These are phyloP conservation scores for Monopis laevigella DNA, from an alignment of 2,888 invertebrate genomes.

Conservation along the genomic window DNA sequence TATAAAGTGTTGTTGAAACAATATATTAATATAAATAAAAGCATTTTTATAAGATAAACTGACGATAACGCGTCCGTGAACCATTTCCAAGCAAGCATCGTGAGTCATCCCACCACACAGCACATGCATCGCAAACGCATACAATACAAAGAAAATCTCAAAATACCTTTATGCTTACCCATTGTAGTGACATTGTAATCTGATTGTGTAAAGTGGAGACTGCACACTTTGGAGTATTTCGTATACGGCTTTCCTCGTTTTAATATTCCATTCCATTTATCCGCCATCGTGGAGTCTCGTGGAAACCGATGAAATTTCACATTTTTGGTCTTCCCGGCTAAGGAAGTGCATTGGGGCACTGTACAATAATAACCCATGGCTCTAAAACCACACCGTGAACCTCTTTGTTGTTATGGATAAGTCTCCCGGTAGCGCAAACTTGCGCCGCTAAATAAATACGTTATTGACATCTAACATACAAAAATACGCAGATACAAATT, in stretches of 20 bases:
- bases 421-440: conserved; percentile 2
- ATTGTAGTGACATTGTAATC: conserved; percentile 62
- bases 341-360: conserved; percentile 61
- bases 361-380: conserved; percentile 65
- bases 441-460: conserved; percentile 2
- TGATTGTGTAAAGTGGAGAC: conserved; percentile 53
- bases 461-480: conserved; percentile 5
- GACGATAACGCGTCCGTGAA: not conserved
- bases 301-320: conserved; percentile 63
- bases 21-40: too few relatives aligned
- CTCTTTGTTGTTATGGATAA: conserved; percentile 30
- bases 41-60: too few relatives aligned
- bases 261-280: conserved; percentile 53
- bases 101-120: conserved; percentile 10
- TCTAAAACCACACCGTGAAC: conserved; percentile 18
- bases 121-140: conserved; percentile 16
- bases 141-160: not conserved
- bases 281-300: conserved; percentile 45
- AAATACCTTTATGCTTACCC: conserved; percentile 60
- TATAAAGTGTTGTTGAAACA: too few relatives aligned
- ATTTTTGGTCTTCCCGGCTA: conserved; percentile 64
- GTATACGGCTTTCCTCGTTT: conserved; percentile 59
- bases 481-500: not conserved
- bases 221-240: conserved; percentile 64
- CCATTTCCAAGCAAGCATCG: not conserved